Evolutionary conservation across 2,888 invertebrate genomes (phyloP).

Genomic region (Teinopalpus imperialis): DNA sequence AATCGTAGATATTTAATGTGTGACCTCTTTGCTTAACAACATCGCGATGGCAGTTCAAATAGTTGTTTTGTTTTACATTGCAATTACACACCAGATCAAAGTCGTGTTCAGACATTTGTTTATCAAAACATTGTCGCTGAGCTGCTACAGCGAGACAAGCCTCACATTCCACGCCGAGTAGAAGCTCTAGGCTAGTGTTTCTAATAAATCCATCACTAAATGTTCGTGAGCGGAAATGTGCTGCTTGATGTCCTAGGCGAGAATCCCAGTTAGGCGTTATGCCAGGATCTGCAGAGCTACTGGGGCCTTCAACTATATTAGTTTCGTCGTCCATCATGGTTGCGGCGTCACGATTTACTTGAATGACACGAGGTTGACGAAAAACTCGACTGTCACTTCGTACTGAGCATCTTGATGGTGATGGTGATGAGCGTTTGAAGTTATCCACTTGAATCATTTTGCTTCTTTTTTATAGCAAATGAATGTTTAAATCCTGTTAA

Average conservation of each 20-base stretch:
- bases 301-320: slow-evolving; percentile 36
- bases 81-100: slow-evolving; percentile 76
- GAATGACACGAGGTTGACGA: slow-evolving; percentile 74
- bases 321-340: slow-evolving; percentile 74
- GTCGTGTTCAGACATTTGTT: slow-evolving; percentile 66
- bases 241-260: slow-evolving; percentile 49
- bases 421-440: slow-evolving; percentile 73
- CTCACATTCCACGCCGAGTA: slow-evolving; percentile 77
- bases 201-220: slow-evolving; percentile 77
- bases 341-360: slow-evolving; percentile 75
- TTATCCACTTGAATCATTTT: slow-evolving; percentile 73
- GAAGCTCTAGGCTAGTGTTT: slow-evolving; percentile 74
- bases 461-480: slow-evolving; percentile 14
- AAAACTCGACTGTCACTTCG: slow-evolving; percentile 69
- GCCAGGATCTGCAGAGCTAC: slow-evolving; percentile 33
- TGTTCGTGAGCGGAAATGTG: slow-evolving; percentile 73
- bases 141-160: slow-evolving; percentile 73
- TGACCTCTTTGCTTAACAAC: slow-evolving; percentile 61
- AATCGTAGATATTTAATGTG: slow-evolving; percentile 70
- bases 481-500: too few relatives aligned
- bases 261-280: slow-evolving; percentile 54
- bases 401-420: slow-evolving; percentile 71
- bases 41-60: slow-evolving; percentile 62
- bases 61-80: slow-evolving; percentile 71
- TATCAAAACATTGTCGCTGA: slow-evolving; percentile 62